Evolutionary conservation across 2,797 vertebrate species (phyloP).

Genomic region (Trachops cirrhosus): DNA sequence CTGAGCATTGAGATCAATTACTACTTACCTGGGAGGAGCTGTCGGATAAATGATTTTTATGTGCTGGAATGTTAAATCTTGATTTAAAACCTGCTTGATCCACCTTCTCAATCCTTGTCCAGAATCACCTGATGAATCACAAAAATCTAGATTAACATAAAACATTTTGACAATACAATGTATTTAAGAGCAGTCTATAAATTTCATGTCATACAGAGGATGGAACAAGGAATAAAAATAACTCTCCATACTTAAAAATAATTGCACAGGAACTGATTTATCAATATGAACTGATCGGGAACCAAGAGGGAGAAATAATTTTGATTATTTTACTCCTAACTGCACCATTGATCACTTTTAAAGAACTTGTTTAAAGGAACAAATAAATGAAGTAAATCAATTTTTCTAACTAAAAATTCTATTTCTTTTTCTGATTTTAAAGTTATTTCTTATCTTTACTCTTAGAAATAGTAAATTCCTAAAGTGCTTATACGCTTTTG

Average conservation of each 20-base stretch:
- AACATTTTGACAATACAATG: neutral
- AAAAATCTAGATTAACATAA: conserved; percentile 51
- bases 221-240: neutral
- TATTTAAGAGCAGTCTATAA: neutral
- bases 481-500: neutral
- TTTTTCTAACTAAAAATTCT: neutral
- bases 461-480: conserved; percentile 12
- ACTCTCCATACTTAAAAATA: neutral
- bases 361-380: neutral
- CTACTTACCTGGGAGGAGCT: conserved; percentile 87
- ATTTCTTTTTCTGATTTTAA: neutral
- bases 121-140: conserved; percentile 86
- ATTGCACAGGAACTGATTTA: neutral
- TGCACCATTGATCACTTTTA: neutral
- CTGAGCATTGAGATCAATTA: neutral
- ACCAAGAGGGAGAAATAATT: neutral
- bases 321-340: neutral
- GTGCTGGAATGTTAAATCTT: conserved; percentile 90
- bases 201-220: neutral
- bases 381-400: neutral
- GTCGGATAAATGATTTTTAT: conserved; percentile 93
- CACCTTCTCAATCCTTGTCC: conserved; percentile 87
- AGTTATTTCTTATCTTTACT: conserved; percentile 18
- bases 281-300: neutral
- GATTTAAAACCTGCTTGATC: conserved; percentile 87